phyloP scores from a whole-genome alignment of 2,888 invertebrate species.

The Pherbina coryleti region DNA sequence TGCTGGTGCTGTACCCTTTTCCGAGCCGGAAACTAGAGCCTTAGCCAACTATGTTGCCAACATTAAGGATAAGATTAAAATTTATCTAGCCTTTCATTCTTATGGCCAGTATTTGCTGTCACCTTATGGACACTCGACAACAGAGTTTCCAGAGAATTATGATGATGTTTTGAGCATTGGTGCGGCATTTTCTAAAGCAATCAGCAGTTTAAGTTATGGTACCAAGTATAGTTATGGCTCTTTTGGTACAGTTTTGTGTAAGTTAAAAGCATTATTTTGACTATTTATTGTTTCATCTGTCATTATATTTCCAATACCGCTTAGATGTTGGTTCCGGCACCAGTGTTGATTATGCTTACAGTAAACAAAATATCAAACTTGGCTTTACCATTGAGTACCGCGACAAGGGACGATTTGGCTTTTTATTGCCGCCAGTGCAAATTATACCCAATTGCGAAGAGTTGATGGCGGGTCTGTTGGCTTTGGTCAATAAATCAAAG shows the following conservation, averaged over 20 bases:
- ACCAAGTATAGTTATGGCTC: slow-evolving; percentile 72
- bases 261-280: slow-evolving; percentile 38
- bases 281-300: too few species aligned
- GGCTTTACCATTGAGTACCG: slow-evolving; percentile 75
- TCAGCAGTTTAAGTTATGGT: slow-evolving; percentile 69
- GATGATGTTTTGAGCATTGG: slow-evolving; percentile 69
- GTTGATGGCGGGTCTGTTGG: slow-evolving; percentile 72
- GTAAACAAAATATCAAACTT: slow-evolving; percentile 70
- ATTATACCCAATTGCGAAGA: slow-evolving; percentile 76
- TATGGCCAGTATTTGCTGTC: slow-evolving; percentile 75
- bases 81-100: slow-evolving; percentile 76
- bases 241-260: slow-evolving; percentile 74
- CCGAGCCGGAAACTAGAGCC: slow-evolving; percentile 72
- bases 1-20: slow-evolving; percentile 72
- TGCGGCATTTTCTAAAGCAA: slow-evolving; percentile 71
- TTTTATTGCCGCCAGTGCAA: slow-evolving; percentile 76
- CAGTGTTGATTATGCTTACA: slow-evolving; percentile 73
- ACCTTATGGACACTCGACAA: slow-evolving; percentile 72
- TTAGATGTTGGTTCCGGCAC: slow-evolving; percentile 69
- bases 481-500: slow-evolving; percentile 71
- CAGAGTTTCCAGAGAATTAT: slow-evolving; percentile 70
- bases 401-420: slow-evolving; percentile 78
- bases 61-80: slow-evolving; percentile 68
- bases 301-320: too few species aligned
- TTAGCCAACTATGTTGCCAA: slow-evolving; percentile 70